phyloP scores from a whole-genome alignment of 1,140 invertebrate species.

The Pogonognathellus flavescens region DNA sequence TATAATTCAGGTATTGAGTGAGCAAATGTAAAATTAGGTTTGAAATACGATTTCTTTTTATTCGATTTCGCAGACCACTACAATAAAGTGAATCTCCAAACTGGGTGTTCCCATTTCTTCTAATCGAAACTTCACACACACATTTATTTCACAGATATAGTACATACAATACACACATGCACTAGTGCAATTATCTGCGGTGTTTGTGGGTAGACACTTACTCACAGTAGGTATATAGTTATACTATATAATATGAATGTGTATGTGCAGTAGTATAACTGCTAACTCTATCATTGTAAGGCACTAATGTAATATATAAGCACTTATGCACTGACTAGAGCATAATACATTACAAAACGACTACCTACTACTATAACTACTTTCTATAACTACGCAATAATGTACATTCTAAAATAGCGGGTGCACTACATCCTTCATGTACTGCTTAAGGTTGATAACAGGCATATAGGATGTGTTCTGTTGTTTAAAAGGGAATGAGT shows the following conservation, averaged over 20 bases:
- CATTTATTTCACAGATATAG: background rate
- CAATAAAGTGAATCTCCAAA: background rate
- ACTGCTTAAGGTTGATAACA: too few species aligned
- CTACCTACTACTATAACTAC: background rate
- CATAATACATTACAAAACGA: background rate
- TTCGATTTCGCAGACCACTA: background rate
- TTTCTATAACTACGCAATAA: background rate
- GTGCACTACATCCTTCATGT: too few species aligned
- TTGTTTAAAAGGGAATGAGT: slow-evolving; percentile 23
- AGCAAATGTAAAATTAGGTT: too few species aligned
- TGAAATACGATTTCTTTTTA: slow-evolving; percentile 4
- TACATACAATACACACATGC: background rate
- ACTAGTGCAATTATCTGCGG: background rate
- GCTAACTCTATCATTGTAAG: background rate
- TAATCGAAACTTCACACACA: slow-evolving; percentile 1
- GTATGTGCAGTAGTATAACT: background rate
- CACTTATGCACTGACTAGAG: slow-evolving; percentile 23
- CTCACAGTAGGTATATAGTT: too few species aligned
- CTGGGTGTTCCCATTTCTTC: slow-evolving; percentile 32
- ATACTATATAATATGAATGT: too few species aligned
- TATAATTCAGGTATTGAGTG: too few species aligned
- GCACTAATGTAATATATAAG: slow-evolving; percentile 19
- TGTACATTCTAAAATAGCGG: background rate
- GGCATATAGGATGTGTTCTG: background rate
- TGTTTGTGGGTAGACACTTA: background rate